Evolutionary conservation across 2,113 vertebrate genomes (phyloP).

Genomic region (Nerophis ophidion): DNA sequence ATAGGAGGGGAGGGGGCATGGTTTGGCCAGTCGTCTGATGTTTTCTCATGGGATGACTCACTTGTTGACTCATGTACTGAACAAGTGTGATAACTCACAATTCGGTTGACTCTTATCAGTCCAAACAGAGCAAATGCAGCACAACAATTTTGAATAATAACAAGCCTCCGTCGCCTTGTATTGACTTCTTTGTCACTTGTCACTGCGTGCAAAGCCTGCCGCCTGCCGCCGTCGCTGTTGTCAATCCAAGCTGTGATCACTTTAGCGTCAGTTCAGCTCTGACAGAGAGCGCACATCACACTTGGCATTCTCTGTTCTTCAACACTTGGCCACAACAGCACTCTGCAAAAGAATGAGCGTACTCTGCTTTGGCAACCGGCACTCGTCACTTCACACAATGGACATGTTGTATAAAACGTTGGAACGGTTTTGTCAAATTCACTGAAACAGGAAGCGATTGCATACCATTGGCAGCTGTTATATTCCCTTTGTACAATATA

Average conservation of each 20-base stretch:
- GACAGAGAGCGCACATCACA: conserved; percentile 3
- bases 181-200: neutral
- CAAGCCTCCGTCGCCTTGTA: too few relatives aligned
- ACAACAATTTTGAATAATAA: too few relatives aligned
- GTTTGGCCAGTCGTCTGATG: too few relatives aligned
- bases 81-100: too few relatives aligned
- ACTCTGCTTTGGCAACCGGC: neutral
- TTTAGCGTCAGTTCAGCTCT: neutral
- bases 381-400: conserved; percentile 11
- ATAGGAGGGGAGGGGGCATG: too few relatives aligned
- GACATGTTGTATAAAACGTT: too few relatives aligned
- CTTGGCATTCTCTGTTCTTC: neutral
- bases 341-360: conserved; percentile 3
- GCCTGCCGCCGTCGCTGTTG: neutral
- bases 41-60: too few relatives aligned
- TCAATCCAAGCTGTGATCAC: neutral
- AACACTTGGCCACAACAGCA: conserved; percentile 10
- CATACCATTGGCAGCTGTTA: too few relatives aligned
- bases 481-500: too few relatives aligned
- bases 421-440: neutral
- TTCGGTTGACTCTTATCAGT: too few relatives aligned
- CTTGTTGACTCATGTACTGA: too few relatives aligned
- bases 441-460: conserved; percentile 2
- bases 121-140: too few relatives aligned
- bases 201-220: neutral